These are phyloP conservation scores for Climacteris rufus DNA, from an alignment of 2,113 vertebrate species.

Conservation along the genomic window DNA sequence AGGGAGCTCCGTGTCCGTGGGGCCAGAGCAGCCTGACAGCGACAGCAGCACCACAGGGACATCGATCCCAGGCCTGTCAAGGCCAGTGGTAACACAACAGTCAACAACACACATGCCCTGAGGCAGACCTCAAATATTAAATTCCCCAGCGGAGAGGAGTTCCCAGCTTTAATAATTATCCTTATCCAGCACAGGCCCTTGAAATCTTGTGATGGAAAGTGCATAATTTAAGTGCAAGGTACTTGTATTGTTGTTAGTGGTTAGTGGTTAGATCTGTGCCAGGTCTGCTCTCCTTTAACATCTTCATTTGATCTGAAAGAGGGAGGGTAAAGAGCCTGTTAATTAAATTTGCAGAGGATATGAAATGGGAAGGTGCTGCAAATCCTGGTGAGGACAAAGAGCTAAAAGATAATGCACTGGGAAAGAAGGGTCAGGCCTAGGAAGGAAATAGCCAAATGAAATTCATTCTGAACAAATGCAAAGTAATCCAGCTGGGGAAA, in stretches of 20 bases:
- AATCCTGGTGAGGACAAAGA: slow-evolving; percentile 63
- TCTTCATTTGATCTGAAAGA: slow-evolving; percentile 62
- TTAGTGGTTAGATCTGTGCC: slow-evolving; percentile 57
- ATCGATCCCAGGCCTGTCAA: neutral
- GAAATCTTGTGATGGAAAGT: slow-evolving; percentile 54
- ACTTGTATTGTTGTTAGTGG: slow-evolving; percentile 62
- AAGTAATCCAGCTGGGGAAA: slow-evolving; percentile 66
- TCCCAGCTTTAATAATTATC: slow-evolving; percentile 47
- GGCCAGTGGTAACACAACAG: slow-evolving; percentile 10
- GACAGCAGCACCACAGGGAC: neutral
- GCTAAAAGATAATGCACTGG: slow-evolving; percentile 58
- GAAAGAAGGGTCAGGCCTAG: slow-evolving; percentile 57
- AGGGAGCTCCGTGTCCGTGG: neutral
- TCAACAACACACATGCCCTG: slow-evolving; percentile 37
- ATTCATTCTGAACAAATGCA: slow-evolving; percentile 66
- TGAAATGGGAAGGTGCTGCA: slow-evolving; percentile 67
- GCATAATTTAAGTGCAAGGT: slow-evolving; percentile 62
- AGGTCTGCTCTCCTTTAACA: slow-evolving; percentile 56
- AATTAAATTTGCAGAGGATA: slow-evolving; percentile 69
- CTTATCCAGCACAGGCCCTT: slow-evolving; percentile 1
- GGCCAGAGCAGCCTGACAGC: accelerated
- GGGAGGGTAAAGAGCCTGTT: slow-evolving; percentile 65
- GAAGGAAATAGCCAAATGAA: slow-evolving; percentile 68
- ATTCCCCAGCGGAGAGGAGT: neutral
- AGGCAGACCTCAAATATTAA: slow-evolving; percentile 44